Percentiles rank a stretch among this genome's conserved stretches.
These are phyloP conservation scores for Zapornia atra DNA, from an alignment of 2,113 vertebrate genomes.

Conservation along the genomic window DNA sequence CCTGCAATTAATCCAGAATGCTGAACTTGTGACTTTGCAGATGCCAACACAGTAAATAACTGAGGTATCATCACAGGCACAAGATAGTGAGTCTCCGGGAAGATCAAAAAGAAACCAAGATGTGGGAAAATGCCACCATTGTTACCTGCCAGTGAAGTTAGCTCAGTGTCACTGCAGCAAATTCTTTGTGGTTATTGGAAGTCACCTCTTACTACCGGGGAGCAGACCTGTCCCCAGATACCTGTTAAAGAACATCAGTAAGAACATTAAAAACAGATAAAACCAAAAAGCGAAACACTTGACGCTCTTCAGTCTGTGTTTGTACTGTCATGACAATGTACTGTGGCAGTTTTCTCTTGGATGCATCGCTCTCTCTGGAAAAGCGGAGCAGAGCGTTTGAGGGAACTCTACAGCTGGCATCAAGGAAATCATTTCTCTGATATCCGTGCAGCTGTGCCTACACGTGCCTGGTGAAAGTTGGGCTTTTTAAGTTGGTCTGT, in stretches of 20 bases:
- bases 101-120: slow-evolving; percentile 19
- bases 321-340: not conserved
- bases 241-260: not conserved
- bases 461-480: not conserved
- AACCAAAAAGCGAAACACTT: not conserved
- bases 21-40: slow-evolving; percentile 31
- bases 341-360: not conserved
- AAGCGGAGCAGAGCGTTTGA: not conserved
- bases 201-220: not conserved
- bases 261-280: not conserved
- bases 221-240: not conserved
- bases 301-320: not conserved
- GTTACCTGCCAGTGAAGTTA: not conserved
- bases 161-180: slow-evolving; percentile 50
- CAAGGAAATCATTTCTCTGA: not conserved
- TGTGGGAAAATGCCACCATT: not conserved
- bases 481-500: not conserved
- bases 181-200: not conserved
- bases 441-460: not conserved
- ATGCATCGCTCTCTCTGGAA: not conserved
- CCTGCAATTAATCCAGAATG: not conserved
- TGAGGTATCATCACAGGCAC: not conserved
- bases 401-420: not conserved
- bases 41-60: not conserved
- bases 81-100: not conserved